Percentiles rank a stretch among this genome's conserved stretches.
Evolutionary conservation across 2,797 vertebrate species (phyloP).

Genomic region (Orientallactaga sibirica): DNA sequence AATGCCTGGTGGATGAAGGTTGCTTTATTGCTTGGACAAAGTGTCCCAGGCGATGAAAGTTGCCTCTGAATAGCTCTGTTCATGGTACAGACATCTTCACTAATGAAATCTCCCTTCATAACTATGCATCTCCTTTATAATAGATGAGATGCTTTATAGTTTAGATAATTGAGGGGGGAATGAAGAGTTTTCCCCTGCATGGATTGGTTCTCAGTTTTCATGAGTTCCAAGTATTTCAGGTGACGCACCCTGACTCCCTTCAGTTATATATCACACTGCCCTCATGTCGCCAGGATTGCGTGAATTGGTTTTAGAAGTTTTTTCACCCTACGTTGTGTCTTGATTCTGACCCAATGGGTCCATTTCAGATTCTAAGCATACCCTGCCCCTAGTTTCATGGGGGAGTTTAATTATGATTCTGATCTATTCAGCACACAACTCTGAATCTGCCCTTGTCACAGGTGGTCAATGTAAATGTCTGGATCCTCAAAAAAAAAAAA

Average conservation of each 20-base stretch:
- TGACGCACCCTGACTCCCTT: not conserved
- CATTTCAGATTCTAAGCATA: not conserved
- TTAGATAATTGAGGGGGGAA: not conserved
- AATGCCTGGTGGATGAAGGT: not conserved
- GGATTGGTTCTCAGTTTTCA: not conserved
- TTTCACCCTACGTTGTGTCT: not conserved
- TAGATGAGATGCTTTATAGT: not conserved
- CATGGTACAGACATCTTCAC: not conserved
- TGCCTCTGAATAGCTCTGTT: not conserved
- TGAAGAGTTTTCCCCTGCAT: not conserved
- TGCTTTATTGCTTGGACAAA: not conserved
- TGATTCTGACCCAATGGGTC: not conserved
- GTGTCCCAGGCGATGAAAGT: not conserved
- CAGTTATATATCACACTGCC: not conserved
- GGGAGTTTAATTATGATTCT: not conserved
- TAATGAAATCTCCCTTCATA: constrained; percentile 27
- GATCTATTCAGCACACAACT: not conserved
- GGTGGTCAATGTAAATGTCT: not conserved
- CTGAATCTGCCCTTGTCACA: not conserved
- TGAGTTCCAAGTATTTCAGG: not conserved
- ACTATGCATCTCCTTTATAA: not conserved
- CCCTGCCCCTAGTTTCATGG: not conserved
- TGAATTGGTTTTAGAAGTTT: not conserved
- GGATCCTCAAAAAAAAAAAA: constrained; percentile 1
- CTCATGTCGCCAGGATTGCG: not conserved